Percentiles rank a stretch among this genome's conserved stretches.
These are phyloP conservation scores for Phyto melanocephala DNA, from an alignment of 2,888 invertebrate species.

Conservation along the genomic window DNA sequence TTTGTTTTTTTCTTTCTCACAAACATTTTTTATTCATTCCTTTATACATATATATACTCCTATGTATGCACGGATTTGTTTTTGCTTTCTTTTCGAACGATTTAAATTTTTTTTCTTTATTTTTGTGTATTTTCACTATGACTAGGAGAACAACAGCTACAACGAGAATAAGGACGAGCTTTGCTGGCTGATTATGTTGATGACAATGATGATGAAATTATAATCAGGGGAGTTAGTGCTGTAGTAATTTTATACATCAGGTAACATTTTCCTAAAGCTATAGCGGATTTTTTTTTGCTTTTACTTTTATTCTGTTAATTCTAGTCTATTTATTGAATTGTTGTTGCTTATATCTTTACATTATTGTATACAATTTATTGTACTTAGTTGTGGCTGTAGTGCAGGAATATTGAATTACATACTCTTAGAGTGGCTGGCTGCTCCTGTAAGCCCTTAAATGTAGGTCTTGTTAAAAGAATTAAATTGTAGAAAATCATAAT, in stretches of 20 bases:
- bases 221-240: constrained; percentile 75
- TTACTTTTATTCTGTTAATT: neutral
- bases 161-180: constrained; percentile 51
- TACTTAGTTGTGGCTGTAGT: neutral
- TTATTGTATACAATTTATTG: constrained; percentile 30
- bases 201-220: constrained; percentile 77
- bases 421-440: neutral
- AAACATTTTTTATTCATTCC: constrained; percentile 12
- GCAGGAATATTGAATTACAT: constrained; percentile 36
- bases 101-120: constrained; percentile 14
- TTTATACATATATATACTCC: neutral
- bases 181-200: constrained; percentile 71
- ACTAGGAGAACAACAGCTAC: constrained; percentile 60
- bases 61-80: neutral
- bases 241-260: constrained; percentile 76
- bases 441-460: neutral
- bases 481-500: constrained; percentile 40
- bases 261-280: constrained; percentile 67
- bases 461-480: constrained; percentile 41
- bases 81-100: constrained; percentile 27
- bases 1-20: constrained; percentile 9
- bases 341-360: constrained; percentile 46
- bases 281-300: neutral
- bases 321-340: constrained; percentile 48
- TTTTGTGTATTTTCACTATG: constrained; percentile 4